A percentile compares a stretch with the other conserved stretches of the same genome.
Conservation (phyloP, 2,113 vertebrate genomes). For the Thymallus thymallus region DNA sequence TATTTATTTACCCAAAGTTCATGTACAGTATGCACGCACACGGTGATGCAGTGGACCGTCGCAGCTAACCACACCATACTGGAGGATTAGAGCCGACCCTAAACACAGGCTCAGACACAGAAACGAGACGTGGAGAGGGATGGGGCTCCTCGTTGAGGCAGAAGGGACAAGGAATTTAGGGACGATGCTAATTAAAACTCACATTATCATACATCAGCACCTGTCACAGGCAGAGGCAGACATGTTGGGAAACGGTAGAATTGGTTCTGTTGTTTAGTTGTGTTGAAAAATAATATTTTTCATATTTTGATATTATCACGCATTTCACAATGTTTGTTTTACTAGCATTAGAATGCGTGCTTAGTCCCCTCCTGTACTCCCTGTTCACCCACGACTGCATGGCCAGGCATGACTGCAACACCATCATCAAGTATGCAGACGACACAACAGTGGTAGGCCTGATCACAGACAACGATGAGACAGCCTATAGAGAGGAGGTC, state of each 20-base stretch:
- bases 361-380: too few species aligned
- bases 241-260: slow-evolving; percentile 44
- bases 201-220: slow-evolving; percentile 33
- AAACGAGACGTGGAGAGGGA: slow-evolving; percentile 25
- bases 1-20: slow-evolving; percentile 95
- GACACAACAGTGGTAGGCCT: too few species aligned
- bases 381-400: too few species aligned
- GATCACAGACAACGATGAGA: too few species aligned
- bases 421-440: too few species aligned
- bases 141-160: not conserved
- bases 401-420: too few species aligned
- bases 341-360: not conserved
- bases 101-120: slow-evolving; percentile 55
- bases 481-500: too few species aligned
- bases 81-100: slow-evolving; percentile 54
- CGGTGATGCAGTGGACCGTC: slow-evolving; percentile 74
- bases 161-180: slow-evolving; percentile 47
- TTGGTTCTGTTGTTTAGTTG: slow-evolving; percentile 8
- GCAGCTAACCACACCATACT: slow-evolving; percentile 80
- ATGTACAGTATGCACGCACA: slow-evolving; percentile 85
- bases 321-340: slow-evolving; percentile 6
- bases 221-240: not conserved
- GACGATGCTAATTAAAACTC: slow-evolving; percentile 62
- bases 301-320: slow-evolving; percentile 42
- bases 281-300: not conserved